These are phyloP conservation scores for Ptiloglossa arizonensis DNA, from an alignment of 1,140 invertebrate genomes.

Conservation along the genomic window DNA sequence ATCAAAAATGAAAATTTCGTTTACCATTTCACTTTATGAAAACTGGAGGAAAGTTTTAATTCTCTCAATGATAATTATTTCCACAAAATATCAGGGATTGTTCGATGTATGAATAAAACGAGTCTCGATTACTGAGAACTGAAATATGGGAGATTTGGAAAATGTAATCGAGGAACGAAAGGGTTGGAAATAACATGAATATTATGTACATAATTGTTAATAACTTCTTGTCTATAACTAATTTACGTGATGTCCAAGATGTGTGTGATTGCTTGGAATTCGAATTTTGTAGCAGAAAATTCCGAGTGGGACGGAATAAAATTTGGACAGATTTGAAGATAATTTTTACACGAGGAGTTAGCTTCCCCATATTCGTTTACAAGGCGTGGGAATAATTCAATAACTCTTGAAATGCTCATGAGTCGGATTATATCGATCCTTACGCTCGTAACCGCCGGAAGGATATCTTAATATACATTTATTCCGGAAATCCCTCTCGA, in stretches of 20 bases:
- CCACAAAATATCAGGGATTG: too few species aligned
- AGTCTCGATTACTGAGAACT: too few species aligned
- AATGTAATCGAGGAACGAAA: too few species aligned
- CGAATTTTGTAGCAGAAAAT: too few species aligned
- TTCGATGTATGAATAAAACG: too few species aligned
- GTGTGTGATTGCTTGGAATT: too few species aligned
- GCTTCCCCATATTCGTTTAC: not conserved
- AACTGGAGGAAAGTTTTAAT: not conserved
- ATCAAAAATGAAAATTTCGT: not conserved
- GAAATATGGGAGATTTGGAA: too few species aligned
- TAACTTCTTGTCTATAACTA: too few species aligned
- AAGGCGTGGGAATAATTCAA: not conserved
- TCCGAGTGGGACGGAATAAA: not conserved
- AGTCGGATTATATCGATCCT: conserved; percentile 20
- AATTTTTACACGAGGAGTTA: not conserved
- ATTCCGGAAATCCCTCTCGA: conserved; percentile 10
- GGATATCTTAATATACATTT: conserved; percentile 36
- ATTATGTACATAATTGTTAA: too few species aligned
- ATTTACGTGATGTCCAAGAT: too few species aligned
- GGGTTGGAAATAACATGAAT: too few species aligned
- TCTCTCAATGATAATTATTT: too few species aligned
- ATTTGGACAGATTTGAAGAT: not conserved
- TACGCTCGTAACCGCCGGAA: not conserved
- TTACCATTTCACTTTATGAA: not conserved
- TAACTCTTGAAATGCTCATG: conserved; percentile 8